These are phyloP conservation scores for Didymodactylos carnosus DNA, from an alignment of 2,888 invertebrate genomes.

Conservation along the genomic window DNA sequence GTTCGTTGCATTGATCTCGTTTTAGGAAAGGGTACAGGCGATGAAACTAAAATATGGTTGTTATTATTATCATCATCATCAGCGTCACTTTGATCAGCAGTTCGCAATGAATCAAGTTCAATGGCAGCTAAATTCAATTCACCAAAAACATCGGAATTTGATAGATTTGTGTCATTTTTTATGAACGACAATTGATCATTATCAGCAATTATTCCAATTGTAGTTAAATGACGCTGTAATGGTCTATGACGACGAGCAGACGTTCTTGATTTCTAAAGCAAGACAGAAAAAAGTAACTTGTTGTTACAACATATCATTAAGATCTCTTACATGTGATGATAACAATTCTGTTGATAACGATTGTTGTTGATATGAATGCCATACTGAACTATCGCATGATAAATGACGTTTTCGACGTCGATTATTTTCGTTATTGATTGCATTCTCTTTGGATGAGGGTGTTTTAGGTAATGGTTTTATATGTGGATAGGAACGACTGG, in stretches of 20 bases:
- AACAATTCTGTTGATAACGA: no score
- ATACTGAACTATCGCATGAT: not conserved
- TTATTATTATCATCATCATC: not conserved
- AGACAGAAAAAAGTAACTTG: not conserved
- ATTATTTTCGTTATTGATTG: not conserved
- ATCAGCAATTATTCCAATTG: not conserved
- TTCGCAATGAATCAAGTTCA: not conserved
- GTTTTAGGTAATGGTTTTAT: not conserved
- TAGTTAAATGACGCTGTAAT: not conserved
- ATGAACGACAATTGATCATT: not conserved
- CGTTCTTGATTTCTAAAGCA: not conserved
- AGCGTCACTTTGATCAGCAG: no score
- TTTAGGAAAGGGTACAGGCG: no score
- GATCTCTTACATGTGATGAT: no score
- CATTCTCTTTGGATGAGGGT: not conserved
- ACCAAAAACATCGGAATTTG: not conserved
- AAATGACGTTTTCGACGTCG: not conserved
- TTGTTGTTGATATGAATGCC: no score
- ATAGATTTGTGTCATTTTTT: no score
- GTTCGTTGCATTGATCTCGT: no score
- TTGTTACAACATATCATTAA: no score
- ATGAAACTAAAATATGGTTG: not conserved
- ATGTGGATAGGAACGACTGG: not conserved
- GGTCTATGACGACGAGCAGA: not conserved
- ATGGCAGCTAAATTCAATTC: not conserved